A percentile compares a stretch with the other conserved stretches of the same genome.
Conservation (phyloP, 2,888 invertebrate genomes). For the Hedya salicella region DNA sequence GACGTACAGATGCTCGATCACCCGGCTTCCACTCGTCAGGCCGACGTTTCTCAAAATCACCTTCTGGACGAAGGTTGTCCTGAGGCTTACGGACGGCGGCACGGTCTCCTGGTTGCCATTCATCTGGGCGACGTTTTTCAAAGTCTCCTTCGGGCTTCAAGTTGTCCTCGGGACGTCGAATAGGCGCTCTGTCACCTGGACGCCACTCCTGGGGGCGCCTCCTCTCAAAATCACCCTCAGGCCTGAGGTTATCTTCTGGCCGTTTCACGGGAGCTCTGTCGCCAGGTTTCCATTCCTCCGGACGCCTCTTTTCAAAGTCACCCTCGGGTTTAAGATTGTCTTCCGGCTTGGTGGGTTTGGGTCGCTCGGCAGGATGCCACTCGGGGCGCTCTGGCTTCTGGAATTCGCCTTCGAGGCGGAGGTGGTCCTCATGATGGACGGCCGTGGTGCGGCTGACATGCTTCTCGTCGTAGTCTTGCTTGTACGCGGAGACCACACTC, state of each 20-base stretch:
- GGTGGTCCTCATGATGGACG: constrained; percentile 88
- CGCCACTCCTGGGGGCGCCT: constrained; percentile 73
- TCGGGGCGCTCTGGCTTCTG: constrained; percentile 79
- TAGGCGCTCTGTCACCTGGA: constrained; percentile 78
- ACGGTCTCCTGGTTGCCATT: constrained; percentile 70
- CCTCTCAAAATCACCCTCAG: constrained; percentile 83
- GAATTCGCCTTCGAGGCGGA: constrained; percentile 89
- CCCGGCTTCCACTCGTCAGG: constrained; percentile 72
- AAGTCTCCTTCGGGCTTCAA: constrained; percentile 75
- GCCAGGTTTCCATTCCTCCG: constrained; percentile 63
- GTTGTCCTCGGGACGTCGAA: constrained; percentile 62
- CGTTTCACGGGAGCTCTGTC: constrained; percentile 62
- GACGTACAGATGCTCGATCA: constrained; percentile 75
- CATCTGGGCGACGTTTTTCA: constrained; percentile 72
- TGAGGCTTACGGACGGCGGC: constrained; percentile 64
- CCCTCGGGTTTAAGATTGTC: constrained; percentile 71
- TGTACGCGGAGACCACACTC: constrained; percentile 86
- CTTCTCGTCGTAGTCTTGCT: constrained; percentile 87
- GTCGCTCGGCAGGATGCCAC: constrained; percentile 85
- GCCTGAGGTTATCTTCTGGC: constrained; percentile 85
- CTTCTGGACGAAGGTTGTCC: constrained; percentile 84
- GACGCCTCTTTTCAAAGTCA: constrained; percentile 66
- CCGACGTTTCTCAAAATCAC: constrained; percentile 72
- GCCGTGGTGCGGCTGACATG: constrained; percentile 85
- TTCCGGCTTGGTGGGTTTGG: constrained; percentile 79